These are phyloP conservation scores for Dryobates pubescens DNA, from an alignment of 2,797 vertebrate species.

Conservation along the genomic window DNA sequence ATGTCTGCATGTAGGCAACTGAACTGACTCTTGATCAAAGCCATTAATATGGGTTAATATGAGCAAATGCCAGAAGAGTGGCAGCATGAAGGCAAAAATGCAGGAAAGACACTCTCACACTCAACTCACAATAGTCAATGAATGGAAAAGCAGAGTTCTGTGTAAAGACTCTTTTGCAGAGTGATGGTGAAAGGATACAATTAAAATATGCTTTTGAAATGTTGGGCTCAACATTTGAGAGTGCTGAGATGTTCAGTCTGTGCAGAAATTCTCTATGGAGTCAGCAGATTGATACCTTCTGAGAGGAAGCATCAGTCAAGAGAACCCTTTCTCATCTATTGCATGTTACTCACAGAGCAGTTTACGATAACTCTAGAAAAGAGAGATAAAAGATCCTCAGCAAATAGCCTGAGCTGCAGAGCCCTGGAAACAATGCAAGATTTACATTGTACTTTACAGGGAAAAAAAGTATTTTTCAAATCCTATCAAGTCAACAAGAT, in stretches of 20 bases:
- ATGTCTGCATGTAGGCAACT: not conserved
- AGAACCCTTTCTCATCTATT: not conserved
- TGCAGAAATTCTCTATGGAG: not conserved
- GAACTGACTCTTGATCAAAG: not conserved
- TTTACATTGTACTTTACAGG: not conserved
- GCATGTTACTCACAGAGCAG: not conserved
- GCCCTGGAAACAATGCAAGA: not conserved
- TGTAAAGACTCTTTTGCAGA: conserved; percentile 49
- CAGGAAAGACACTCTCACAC: not conserved
- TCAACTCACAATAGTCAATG: not conserved
- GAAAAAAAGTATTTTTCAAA: not conserved
- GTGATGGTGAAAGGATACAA: conserved; percentile 50
- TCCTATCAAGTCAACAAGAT: not conserved
- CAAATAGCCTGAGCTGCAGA: conserved; percentile 1
- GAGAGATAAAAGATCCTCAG: not conserved
- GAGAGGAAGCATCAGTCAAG: conserved; percentile 18
- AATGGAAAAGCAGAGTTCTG: conserved; percentile 15
- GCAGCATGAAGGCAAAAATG: not conserved
- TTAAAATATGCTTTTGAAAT: conserved; percentile 40
- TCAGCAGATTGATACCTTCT: conserved; percentile 13
- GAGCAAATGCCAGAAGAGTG: not conserved
- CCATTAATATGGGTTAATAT: not conserved
- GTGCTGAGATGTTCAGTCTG: conserved; percentile 65
- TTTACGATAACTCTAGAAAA: not conserved
- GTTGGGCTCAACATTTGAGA: not conserved